phyloP scores from a whole-genome alignment of 2,888 invertebrate genomes.

The Chalcis sispes region DNA sequence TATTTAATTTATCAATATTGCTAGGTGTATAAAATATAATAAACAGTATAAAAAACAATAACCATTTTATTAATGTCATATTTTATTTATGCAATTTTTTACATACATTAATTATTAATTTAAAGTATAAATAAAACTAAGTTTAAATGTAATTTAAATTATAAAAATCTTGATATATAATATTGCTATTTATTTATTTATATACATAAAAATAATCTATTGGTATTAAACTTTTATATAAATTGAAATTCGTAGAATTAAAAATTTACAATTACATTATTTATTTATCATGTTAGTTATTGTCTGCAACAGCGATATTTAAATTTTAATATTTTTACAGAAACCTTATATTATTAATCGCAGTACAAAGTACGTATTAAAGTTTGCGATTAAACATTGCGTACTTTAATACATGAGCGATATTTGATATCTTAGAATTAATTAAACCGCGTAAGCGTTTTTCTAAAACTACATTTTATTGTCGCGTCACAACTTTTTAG shows the following conservation, averaged over 20 bases:
- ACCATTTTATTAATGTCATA: too few relatives aligned
- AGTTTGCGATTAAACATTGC: not conserved
- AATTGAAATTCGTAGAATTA: constrained; percentile 21
- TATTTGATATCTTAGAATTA: constrained; percentile 12
- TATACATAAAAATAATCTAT: too few relatives aligned
- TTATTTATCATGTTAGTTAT: constrained; percentile 36
- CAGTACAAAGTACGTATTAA: not conserved
- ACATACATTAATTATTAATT: too few relatives aligned
- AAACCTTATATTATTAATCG: constrained; percentile 26
- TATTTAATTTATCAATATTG: too few relatives aligned
- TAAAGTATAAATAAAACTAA: too few relatives aligned
- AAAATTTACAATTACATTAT: constrained; percentile 9
- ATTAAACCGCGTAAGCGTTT: constrained; percentile 59
- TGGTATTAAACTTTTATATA: constrained; percentile 7
- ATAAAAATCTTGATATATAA: too few relatives aligned
- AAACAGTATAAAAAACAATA: too few relatives aligned
- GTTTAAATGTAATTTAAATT: too few relatives aligned
- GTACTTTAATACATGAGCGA: constrained; percentile 9
- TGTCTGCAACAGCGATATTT: constrained; percentile 53
- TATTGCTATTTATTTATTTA: too few relatives aligned
- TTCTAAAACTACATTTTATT: constrained; percentile 73
- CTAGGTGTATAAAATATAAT: too few relatives aligned
- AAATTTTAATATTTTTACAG: constrained; percentile 25
- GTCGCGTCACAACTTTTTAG: constrained; percentile 74
- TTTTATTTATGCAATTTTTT: too few relatives aligned